phyloP scores from a whole-genome alignment of 2,113 vertebrate species.

The Apus apus region DNA sequence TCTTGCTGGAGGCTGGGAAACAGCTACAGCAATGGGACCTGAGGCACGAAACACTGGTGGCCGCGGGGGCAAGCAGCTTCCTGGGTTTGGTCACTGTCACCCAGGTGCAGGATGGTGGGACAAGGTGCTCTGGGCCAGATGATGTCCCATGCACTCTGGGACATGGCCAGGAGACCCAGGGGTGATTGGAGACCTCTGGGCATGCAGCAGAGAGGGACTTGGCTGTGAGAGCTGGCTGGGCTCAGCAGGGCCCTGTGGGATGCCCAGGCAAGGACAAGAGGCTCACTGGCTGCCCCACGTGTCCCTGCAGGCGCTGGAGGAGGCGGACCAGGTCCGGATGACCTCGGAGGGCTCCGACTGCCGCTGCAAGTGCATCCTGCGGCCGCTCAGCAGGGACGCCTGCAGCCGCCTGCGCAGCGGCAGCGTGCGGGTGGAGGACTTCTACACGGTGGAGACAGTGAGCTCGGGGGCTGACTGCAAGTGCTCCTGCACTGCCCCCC shows the following conservation, averaged over 20 bases:
- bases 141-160: fast-evolving
- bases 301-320: slow-evolving; percentile 83
- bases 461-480: slow-evolving; percentile 93
- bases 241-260: fast-evolving
- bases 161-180: fast-evolving
- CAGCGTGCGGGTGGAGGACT: slow-evolving; percentile 86
- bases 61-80: fast-evolving
- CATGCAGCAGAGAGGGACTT: not conserved
- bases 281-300: fast-evolving
- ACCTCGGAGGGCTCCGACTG: slow-evolving; percentile 95
- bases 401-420: slow-evolving; percentile 86
- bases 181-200: not conserved
- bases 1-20: not conserved
- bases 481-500: slow-evolving; percentile 93
- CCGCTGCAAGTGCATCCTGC: slow-evolving; percentile 96
- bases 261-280: fast-evolving
- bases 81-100: fast-evolving
- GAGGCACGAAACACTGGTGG: not conserved
- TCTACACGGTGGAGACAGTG: slow-evolving; percentile 95
- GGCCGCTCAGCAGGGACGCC: slow-evolving; percentile 90
- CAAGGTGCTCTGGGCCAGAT: not conserved
- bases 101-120: fast-evolving
- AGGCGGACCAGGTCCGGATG: slow-evolving; percentile 91
- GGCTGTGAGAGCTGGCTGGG: not conserved
- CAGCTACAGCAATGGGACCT: not conserved